Evolutionary conservation across 2,797 vertebrate species (phyloP).

Genomic region (Pipistrellus pipistrellus): DNA sequence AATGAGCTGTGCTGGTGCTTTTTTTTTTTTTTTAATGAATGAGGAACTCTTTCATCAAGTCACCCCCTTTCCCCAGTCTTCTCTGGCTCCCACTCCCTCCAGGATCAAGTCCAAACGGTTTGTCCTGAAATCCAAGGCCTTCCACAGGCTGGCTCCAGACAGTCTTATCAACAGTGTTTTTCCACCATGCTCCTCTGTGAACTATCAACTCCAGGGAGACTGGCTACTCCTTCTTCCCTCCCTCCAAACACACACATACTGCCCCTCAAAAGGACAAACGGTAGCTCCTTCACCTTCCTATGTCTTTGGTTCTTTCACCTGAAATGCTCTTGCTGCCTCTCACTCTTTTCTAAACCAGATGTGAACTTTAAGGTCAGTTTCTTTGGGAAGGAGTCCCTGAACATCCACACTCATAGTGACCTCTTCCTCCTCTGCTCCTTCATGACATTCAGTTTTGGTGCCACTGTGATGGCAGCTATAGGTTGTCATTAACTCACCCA

Average conservation of each 20-base stretch:
- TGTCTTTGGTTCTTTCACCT: background rate
- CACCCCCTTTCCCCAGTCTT: constrained; percentile 70
- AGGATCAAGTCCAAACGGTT: constrained; percentile 78
- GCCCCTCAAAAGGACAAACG: background rate
- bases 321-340: background rate
- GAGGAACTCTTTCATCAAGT: constrained; percentile 82
- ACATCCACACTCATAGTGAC: background rate
- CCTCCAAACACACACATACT: background rate
- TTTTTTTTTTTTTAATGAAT: constrained; percentile 67
- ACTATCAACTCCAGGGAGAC: background rate
- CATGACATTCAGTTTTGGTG: background rate
- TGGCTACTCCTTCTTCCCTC: background rate
- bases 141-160: constrained; percentile 70
- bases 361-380: background rate
- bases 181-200: constrained; percentile 33
- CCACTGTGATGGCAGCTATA: too few relatives aligned
- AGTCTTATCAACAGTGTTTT: constrained; percentile 74
- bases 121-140: constrained; percentile 80
- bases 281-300: background rate
- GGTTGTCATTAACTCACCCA: background rate
- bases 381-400: background rate
- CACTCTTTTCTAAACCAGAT: background rate
- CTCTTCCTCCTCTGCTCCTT: background rate
- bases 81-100: constrained; percentile 74
- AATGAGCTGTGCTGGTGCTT: constrained; percentile 75